Evolutionary conservation across 2,797 vertebrate species (phyloP).

Genomic region (Gambelia wislizenii): DNA sequence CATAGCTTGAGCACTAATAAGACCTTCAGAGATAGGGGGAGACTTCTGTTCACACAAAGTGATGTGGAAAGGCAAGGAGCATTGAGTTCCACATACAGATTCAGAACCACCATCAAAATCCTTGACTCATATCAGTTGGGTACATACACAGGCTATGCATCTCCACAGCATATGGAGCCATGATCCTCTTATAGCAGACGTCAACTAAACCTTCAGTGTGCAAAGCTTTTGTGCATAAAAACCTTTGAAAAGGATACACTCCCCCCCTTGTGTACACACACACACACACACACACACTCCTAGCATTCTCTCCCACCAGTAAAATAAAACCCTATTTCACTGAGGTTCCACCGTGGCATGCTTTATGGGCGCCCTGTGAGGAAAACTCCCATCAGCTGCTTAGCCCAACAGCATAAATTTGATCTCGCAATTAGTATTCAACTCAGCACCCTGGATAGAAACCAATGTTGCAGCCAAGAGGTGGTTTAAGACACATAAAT

Average conservation of each 20-base stretch:
- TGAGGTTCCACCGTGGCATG: constrained; percentile 59
- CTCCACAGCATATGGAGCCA: neutral
- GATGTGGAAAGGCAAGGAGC: too few species aligned
- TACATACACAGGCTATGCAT: constrained; percentile 21
- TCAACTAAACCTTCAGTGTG: neutral
- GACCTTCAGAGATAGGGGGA: neutral
- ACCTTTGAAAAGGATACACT: neutral
- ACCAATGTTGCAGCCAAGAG: constrained; percentile 94
- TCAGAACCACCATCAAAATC: neutral
- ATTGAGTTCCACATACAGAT: neutral
- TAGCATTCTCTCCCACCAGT: constrained; percentile 19
- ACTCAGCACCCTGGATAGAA: constrained; percentile 92
- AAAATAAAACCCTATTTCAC: constrained; percentile 33
- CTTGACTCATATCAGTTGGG: neutral
- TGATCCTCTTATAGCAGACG: neutral
- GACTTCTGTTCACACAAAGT: neutral
- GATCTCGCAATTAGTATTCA: constrained; percentile 98
- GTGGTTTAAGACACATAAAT: constrained; percentile 97
- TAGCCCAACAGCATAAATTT: constrained; percentile 88
- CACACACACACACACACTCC: constrained; percentile 50
- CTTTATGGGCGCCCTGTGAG: constrained; percentile 74
- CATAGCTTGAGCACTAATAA: neutral
- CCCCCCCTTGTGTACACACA: neutral
- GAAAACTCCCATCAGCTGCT: constrained; percentile 80
- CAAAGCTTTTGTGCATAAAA: neutral